phyloP scores from a whole-genome alignment of 30 jellyfish, hydroid and myxozoan species.

The Phacellophora camtschatica region DNA sequence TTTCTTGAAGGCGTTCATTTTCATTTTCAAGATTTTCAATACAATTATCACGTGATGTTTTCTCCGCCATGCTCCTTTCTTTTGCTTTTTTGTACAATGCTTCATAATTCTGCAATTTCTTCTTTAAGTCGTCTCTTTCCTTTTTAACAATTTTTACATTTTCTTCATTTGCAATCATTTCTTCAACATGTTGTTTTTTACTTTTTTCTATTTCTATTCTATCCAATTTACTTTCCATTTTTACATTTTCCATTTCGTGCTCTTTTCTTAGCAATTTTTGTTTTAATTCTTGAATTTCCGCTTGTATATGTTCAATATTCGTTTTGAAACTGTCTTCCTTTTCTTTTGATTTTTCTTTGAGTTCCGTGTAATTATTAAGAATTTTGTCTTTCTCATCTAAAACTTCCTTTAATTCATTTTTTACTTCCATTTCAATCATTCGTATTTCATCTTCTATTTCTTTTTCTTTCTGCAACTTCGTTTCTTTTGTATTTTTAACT shows the following conservation, averaged over 20 bases:
- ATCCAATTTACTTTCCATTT: background rate
- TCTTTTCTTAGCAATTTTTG: background rate
- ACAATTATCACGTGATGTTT: background rate
- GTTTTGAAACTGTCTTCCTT: constrained; percentile 21
- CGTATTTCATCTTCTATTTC: background rate
- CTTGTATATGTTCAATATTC: background rate
- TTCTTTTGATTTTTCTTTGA: constrained; percentile 26
- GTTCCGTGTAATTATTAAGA: constrained; percentile 1
- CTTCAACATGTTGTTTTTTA: background rate
- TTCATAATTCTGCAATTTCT: background rate
- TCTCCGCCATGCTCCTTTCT: background rate
- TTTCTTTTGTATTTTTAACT: background rate
- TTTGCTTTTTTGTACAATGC: background rate
- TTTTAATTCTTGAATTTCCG: background rate
- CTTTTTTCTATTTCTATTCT: constrained; percentile 2
- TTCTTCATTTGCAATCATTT: background rate
- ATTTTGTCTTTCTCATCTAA: constrained; percentile 12
- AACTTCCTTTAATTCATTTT: constrained; percentile 1
- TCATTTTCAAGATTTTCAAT: constrained; percentile 16
- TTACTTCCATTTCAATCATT: background rate
- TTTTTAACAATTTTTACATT: background rate
- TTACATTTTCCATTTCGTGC: constrained; percentile 4
- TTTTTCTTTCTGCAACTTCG: background rate
- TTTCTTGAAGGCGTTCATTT: constrained; percentile 4
- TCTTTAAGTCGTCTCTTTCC: constrained; percentile 15